Evolutionary conservation across 2,113 vertebrate genomes (phyloP).

Genomic region (Pseudopipra pipra): DNA sequence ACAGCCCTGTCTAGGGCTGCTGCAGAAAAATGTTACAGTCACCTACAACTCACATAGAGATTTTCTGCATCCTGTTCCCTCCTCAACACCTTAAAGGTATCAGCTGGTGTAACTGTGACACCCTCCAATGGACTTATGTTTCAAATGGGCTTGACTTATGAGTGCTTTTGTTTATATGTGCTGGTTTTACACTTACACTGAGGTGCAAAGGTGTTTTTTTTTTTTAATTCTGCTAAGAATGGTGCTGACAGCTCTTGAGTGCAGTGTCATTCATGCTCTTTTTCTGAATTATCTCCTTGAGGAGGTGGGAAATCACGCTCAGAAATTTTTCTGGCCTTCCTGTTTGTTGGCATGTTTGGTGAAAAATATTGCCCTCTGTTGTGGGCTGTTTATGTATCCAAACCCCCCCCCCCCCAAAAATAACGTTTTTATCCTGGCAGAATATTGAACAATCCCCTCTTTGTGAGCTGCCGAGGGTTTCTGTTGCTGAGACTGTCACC

Average conservation of each 20-base stretch:
- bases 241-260: neutral
- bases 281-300: neutral
- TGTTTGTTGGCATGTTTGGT: neutral
- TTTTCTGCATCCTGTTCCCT: neutral
- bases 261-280: neutral
- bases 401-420: neutral
- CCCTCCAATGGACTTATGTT: neutral
- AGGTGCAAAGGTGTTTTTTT: neutral
- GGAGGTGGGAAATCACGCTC: neutral
- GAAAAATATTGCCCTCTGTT: neutral
- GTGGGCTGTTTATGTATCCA: neutral
- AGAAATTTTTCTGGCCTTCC: neutral
- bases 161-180: neutral
- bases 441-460: neutral
- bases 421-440: neutral
- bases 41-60: fast-evolving
- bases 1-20: neutral
- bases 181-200: neutral
- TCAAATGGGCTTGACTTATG: neutral
- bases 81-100: neutral
- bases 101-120: neutral
- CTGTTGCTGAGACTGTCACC: constrained; percentile 51
- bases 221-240: neutral
- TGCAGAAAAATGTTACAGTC: neutral
- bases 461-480: neutral